Conservation (phyloP, 1,140 invertebrate species). For the Manduca sexta region DNA sequence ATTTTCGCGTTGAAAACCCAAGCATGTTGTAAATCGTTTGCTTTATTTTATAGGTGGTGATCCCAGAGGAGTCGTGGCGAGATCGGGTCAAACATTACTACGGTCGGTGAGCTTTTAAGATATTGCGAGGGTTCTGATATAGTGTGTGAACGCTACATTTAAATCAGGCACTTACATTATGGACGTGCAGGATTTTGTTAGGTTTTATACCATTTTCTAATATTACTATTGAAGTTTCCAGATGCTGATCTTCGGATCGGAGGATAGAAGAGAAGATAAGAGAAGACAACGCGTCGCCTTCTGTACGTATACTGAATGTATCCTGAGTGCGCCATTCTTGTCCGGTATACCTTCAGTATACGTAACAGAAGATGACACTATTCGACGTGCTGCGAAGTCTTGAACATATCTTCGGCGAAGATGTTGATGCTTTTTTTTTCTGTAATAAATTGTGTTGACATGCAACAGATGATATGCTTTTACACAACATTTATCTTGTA, state of each 20-base stretch:
- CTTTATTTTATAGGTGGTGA: constrained; percentile 69
- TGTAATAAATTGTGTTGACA: not conserved
- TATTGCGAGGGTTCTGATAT: constrained; percentile 40
- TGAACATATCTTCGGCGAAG: constrained; percentile 25
- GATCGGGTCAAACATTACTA: constrained; percentile 18
- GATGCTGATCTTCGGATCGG: constrained; percentile 12
- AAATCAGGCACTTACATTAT: constrained; percentile 15
- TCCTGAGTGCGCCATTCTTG: constrained; percentile 95
- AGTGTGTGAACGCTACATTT: constrained; percentile 28
- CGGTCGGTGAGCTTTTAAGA: constrained; percentile 54
- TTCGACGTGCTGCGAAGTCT: constrained; percentile 70
- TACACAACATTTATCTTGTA: too few species aligned
- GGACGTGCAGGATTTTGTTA: not conserved
- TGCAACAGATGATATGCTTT: too few species aligned
- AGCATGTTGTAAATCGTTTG: constrained; percentile 64
- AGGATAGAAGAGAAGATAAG: constrained; percentile 30
- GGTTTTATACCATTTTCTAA: not conserved
- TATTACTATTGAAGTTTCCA: constrained; percentile 12
- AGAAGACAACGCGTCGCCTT: constrained; percentile 83
- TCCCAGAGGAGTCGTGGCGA: constrained; percentile 37
- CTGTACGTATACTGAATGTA: constrained; percentile 99
- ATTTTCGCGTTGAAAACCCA: constrained; percentile 48
- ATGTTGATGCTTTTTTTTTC: not conserved
- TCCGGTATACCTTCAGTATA: constrained; percentile 99
- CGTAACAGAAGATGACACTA: constrained; percentile 96